Evolutionary conservation across 2,113 vertebrate species (phyloP).

Genomic region (Myotis lucifugus): DNA sequence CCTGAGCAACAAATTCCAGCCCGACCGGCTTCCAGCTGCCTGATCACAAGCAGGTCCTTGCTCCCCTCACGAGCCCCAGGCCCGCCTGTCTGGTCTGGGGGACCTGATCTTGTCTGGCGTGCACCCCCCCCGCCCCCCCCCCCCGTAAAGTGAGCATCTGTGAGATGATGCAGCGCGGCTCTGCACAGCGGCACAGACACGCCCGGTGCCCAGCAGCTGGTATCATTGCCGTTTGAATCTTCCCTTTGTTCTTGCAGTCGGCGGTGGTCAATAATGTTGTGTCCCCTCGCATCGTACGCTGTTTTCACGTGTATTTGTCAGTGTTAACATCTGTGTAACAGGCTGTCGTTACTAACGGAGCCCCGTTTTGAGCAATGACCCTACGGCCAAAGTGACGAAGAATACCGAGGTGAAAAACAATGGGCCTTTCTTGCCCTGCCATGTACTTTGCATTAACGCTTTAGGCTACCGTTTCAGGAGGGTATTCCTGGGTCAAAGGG

Average conservation of each 20-base stretch:
- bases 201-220: too few species aligned
- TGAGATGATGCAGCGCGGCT: too few species aligned
- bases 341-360: background rate
- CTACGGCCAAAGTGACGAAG: background rate
- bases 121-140: too few species aligned
- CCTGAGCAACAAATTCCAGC: background rate
- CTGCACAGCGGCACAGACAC: too few species aligned
- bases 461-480: background rate
- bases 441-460: background rate
- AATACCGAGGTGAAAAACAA: slow-evolving; percentile 7
- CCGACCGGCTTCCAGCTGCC: background rate
- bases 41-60: background rate
- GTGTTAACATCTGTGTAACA: background rate
- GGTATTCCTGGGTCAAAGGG: background rate
- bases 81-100: background rate
- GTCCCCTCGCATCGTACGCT: background rate
- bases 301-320: background rate
- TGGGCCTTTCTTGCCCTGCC: background rate
- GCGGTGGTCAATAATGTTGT: background rate
- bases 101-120: background rate
- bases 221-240: too few species aligned
- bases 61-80: background rate
- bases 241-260: background rate
- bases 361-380: background rate
- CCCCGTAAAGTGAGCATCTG: too few species aligned